These are phyloP conservation scores for Cassiopea xamachana DNA, from an alignment of 30 jellyfish, hydroid and myxozoan species.

Conservation along the genomic window DNA sequence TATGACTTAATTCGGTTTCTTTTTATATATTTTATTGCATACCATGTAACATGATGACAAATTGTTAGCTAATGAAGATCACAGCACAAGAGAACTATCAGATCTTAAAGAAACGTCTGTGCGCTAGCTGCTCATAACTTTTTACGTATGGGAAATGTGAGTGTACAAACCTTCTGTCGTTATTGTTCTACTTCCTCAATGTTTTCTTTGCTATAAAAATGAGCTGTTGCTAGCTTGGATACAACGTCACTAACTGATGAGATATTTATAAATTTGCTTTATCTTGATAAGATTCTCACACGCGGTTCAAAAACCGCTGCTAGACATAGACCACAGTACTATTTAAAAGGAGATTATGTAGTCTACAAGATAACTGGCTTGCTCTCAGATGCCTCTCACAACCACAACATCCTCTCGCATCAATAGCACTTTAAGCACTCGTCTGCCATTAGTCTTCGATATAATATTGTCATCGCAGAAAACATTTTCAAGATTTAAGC, in stretches of 20 bases:
- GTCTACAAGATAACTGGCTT: constrained; percentile 67
- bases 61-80: too few relatives aligned
- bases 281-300: constrained; percentile 47
- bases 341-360: constrained; percentile 25
- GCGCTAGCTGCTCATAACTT: too few relatives aligned
- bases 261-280: constrained; percentile 13
- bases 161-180: too few relatives aligned
- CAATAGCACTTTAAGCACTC: constrained; percentile 11
- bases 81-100: too few relatives aligned
- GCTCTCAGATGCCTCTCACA: constrained; percentile 30
- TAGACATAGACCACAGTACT: constrained; percentile 40
- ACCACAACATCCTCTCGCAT: constrained; percentile 60
- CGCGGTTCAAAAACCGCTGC: constrained; percentile 68
- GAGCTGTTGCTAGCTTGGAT: neutral
- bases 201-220: neutral
- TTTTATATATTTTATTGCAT: too few relatives aligned
- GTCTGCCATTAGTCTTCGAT: constrained; percentile 1
- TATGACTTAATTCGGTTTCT: too few relatives aligned
- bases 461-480: neutral
- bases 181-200: too few relatives aligned
- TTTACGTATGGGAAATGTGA: too few relatives aligned
- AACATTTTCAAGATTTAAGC: neutral
- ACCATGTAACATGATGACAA: too few relatives aligned
- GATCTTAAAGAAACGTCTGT: too few relatives aligned
- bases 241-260: neutral